A percentile compares a stretch with the other conserved stretches of the same genome.
Conservation (phyloP, 2,797 vertebrate species). For the Parotocinclus haroldoi region DNA sequence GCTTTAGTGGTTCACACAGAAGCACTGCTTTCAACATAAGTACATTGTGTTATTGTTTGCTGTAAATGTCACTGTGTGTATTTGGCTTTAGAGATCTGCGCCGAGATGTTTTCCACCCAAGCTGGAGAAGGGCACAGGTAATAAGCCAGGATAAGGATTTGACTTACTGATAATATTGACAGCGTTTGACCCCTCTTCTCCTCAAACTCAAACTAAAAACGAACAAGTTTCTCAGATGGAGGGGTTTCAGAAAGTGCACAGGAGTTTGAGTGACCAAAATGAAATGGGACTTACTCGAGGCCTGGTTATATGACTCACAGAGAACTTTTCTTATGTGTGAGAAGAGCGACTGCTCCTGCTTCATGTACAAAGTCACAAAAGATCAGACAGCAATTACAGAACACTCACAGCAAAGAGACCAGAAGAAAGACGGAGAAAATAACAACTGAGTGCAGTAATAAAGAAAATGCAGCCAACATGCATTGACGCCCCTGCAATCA, state of each 20-base stretch:
- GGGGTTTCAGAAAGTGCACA: background rate
- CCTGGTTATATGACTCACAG: constrained; percentile 8
- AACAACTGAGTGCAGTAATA: constrained; percentile 11
- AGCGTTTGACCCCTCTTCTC: constrained; percentile 23
- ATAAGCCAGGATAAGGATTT: constrained; percentile 54
- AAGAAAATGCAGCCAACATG: constrained; percentile 18
- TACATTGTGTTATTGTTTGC: constrained; percentile 41
- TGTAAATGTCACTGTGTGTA: constrained; percentile 63
- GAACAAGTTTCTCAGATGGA: constrained; percentile 1
- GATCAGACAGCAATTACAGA: constrained; percentile 23
- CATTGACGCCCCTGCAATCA: constrained; percentile 1
- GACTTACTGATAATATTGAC: constrained; percentile 48
- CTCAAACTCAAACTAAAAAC: constrained; percentile 11
- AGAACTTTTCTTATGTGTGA: constrained; percentile 18
- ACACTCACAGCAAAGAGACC: constrained; percentile 16
- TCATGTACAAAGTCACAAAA: constrained; percentile 6
- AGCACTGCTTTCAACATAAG: constrained; percentile 54
- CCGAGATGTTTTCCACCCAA: constrained; percentile 46
- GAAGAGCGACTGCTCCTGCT: constrained; percentile 15
- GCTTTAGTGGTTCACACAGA: constrained; percentile 55
- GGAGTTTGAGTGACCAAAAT: background rate
- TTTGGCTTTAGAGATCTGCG: constrained; percentile 49
- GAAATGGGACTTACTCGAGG: background rate
- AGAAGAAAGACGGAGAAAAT: constrained; percentile 5
- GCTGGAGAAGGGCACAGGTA: constrained; percentile 44